Base-by-base conservation (phyloP, 2,113 vertebrate genomes). In the Takifugu flavidus region DNA sequence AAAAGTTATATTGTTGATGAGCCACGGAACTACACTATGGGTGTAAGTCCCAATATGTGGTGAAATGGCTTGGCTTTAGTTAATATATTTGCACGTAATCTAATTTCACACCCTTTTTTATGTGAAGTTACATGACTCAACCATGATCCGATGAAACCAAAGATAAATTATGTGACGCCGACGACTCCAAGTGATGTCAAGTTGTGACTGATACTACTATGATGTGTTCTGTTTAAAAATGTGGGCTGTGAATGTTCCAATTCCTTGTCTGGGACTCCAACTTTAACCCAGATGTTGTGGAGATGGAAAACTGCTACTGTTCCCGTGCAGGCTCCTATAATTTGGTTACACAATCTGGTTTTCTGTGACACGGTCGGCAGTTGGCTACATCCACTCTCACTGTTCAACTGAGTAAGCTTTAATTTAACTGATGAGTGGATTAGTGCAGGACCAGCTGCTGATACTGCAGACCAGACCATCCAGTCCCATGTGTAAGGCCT, bases 341-440 rank as follows among this genome's bases (percentile, higher is more conserved):
- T 65, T 61, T 46, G 56, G 50, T 71, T 58, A 63, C 31, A 34
- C 65, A 57, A 49, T 64, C 56, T 54, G 51, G 61, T 66, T 72
- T 63, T 55, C 43, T 64, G 62, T 67, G 43, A 61, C 56, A 53
- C 55, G 5, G 0, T n/a, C 53, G 46, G 70, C 70, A 31, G 58
- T 43, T 34, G 56, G 51, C 61, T 65, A 72, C 72, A 84, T 72
- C 75, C 80, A 74, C 65, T 67, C 66, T 47, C 63, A 70, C 59
- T 67, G 53, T 63, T 70, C 63, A 79, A 82, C 47, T 58, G 68
- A 76, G 66, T 80, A 68, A 76, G 72, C 68, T 86, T 84, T 82
- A 79, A 85, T 87, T 82, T 79, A 67, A 80, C 68, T 81, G 79
- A 86, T 84, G 83, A 83, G 75, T 86, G 77, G 81, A 82, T 84